Conservation (phyloP, 2,113 vertebrate species). For the Mystacornis crossleyi region DNA sequence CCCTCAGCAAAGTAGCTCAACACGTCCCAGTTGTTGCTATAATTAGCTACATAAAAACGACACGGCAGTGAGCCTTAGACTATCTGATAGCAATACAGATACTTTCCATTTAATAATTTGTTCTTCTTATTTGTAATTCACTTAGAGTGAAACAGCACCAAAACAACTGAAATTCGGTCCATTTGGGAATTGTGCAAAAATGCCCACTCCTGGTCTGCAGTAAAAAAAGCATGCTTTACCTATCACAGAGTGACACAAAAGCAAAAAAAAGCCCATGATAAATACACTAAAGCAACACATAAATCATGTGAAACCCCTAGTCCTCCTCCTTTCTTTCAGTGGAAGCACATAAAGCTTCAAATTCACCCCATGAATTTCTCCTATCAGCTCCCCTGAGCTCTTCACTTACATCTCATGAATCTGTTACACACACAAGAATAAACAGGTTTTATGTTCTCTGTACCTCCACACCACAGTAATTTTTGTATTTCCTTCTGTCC, state of each 20-base stretch:
- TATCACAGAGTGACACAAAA: not conserved
- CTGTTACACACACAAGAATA: not conserved
- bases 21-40: not conserved
- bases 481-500: not conserved
- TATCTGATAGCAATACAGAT: not conserved
- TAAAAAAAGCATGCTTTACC: not conserved
- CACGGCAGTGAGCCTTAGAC: not conserved
- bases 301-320: not conserved
- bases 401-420: not conserved
- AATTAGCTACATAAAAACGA: not conserved
- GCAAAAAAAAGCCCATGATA: not conserved
- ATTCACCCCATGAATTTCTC: not conserved
- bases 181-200: not conserved
- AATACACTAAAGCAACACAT: not conserved
- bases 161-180: not conserved
- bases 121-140: not conserved
- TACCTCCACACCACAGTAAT: not conserved
- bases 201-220: not conserved
- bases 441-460: not conserved
- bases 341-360: not conserved
- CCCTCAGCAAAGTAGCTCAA: slow-evolving; percentile 6
- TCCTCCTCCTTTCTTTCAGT: not conserved
- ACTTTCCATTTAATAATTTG: not conserved
- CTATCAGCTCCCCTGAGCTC: not conserved
- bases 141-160: not conserved